phyloP scores from a whole-genome alignment of 2,888 invertebrate genomes.

The Trachelus troglodyta region DNA sequence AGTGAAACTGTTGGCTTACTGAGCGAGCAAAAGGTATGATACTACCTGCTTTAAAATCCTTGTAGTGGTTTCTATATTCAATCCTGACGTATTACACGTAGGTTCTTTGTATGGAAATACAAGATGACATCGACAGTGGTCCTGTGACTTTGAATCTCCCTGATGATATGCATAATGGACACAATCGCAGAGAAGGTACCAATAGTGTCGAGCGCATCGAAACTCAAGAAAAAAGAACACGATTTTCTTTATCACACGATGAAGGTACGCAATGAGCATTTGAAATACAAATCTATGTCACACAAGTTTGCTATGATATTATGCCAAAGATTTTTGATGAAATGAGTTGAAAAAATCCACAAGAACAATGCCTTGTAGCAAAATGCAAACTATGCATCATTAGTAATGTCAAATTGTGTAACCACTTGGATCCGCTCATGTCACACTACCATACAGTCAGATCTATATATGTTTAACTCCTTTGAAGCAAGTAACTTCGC shows the following conservation, averaged over 20 bases:
- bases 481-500: background rate
- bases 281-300: background rate
- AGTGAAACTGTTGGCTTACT: conserved; percentile 76
- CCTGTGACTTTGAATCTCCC: conserved; percentile 52
- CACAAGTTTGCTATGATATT: background rate
- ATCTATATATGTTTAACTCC: background rate
- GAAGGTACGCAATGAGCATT: conserved; percentile 67
- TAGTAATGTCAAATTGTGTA: background rate
- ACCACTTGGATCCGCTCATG: background rate
- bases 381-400: background rate
- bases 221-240: conserved; percentile 64
- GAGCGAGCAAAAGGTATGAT: conserved; percentile 73
- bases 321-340: background rate
- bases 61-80: background rate
- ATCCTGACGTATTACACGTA: conserved; percentile 15
- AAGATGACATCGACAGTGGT: conserved; percentile 46
- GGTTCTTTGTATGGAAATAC: conserved; percentile 60
- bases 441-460: background rate
- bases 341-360: background rate
- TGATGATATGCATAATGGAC: conserved; percentile 55
- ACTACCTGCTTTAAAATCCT: background rate
- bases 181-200: conserved; percentile 55
- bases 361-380: background rate
- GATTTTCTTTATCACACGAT: conserved; percentile 88
- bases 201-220: conserved; percentile 60